Base-by-base conservation (phyloP, 2,113 vertebrate genomes). In the Nycticebus coucang region DNA sequence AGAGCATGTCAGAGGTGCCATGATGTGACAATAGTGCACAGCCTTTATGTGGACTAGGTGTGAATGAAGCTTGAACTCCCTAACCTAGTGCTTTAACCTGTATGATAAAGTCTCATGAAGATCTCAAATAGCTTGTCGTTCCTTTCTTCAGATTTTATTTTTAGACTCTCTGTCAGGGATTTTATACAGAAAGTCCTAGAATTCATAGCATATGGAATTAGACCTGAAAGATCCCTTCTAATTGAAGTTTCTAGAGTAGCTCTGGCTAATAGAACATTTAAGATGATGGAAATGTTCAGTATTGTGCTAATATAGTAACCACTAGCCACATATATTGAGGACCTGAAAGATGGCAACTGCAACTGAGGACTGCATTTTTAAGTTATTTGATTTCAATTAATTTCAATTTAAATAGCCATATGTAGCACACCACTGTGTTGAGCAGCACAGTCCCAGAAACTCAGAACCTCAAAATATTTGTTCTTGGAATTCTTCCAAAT, bases 351-450 rank as follows among this genome's bases (percentile, higher is more conserved):
- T 0, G 7, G 60, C 59, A 59, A 71, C 33, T 57, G 19, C 18
- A 17, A 78, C 35, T 50, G 80, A 79, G 30, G 57, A 41, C 6
- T 53, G 21, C 50, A 89, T 55, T 87, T 92, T 30, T n/a, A 66
- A 62, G 83, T 85, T n/a, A 69, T 71, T 88, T 71, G 26, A 80
- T 75, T 57, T 89, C 30, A 93, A 41, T 68, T 71, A 33, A 80
- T 75, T 64, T 89, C n/a, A 93, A 41, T 68, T 4, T 33, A 83
- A 94, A 74, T 7, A 84, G 21, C 17, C 26, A 5, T 21, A 5
- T 15, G 35, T 62, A 30, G n/a, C 18, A 66, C 17, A 41, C 17
- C n/a, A 35, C 50, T 57, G 24, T 5, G 10, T 64, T n/a, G 57
- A 89, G 60, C 7, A 37, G 22, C 53, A 59, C 7, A 41, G 21